These are phyloP conservation scores for Cygnus atratus DNA, from an alignment of 2,113 vertebrate species.

Conservation along the genomic window DNA sequence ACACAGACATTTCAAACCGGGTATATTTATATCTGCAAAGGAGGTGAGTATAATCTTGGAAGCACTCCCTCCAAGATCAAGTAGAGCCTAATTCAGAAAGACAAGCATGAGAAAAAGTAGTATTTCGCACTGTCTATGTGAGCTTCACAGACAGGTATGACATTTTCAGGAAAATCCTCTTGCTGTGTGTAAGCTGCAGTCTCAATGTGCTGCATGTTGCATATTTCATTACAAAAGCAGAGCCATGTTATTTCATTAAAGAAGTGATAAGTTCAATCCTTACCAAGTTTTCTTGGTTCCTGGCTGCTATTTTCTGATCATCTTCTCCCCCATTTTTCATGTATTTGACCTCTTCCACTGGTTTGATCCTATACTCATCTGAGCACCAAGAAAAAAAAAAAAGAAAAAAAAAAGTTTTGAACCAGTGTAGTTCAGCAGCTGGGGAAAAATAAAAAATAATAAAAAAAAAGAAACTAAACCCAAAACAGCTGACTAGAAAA, in stretches of 20 bases:
- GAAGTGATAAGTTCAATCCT: constrained; percentile 58
- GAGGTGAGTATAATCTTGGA: neutral
- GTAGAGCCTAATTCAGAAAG: constrained; percentile 50
- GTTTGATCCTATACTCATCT: constrained; percentile 98
- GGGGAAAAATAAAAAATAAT: constrained; percentile 11
- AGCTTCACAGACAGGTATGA: constrained; percentile 48
- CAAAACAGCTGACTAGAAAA: constrained; percentile 43
- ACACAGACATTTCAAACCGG: neutral
- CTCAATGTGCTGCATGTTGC: neutral
- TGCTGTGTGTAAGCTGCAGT: neutral
- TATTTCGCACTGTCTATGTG: neutral
- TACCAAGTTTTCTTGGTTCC: constrained; percentile 86
- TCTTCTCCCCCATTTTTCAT: constrained; percentile 85
- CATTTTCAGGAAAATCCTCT: constrained; percentile 47
- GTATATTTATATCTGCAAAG: neutral
- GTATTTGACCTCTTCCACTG: constrained; percentile 93
- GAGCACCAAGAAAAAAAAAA: constrained; percentile 46
- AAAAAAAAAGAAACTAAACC: constrained; percentile 16
- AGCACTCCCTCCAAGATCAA: constrained; percentile 36
- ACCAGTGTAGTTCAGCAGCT: constrained; percentile 39
- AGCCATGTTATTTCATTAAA: constrained; percentile 45
- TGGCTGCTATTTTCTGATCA: constrained; percentile 82
- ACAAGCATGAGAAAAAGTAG: constrained; percentile 47
- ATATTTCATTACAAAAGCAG: constrained; percentile 43
- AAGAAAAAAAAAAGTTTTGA: constrained; percentile 21